phyloP scores from a whole-genome alignment of 2,113 vertebrate genomes.

The Syngnathus floridae region DNA sequence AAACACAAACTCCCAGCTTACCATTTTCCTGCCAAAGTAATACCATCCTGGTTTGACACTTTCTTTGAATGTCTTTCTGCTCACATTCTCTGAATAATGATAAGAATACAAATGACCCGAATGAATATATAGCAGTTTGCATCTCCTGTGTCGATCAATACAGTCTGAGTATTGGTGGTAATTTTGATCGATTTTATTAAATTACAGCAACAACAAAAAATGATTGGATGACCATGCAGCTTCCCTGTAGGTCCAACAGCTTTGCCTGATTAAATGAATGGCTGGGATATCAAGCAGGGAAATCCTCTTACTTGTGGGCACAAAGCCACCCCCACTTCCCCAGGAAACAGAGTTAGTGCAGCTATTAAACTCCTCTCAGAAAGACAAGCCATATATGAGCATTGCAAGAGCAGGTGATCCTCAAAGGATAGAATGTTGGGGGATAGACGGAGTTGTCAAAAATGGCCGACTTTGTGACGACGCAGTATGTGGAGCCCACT shows the following conservation, averaged over 20 bases:
- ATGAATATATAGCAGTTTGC: too few relatives aligned
- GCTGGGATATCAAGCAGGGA: constrained; percentile 31
- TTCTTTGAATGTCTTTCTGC: constrained; percentile 81
- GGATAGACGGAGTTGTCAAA: background rate
- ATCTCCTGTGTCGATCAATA: background rate
- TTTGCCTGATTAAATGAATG: constrained; percentile 35
- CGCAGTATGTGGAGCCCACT: constrained; percentile 15
- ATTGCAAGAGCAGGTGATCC: constrained; percentile 17
- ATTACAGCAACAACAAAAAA: constrained; percentile 4
- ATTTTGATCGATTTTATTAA: background rate
- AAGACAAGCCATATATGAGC: constrained; percentile 10
- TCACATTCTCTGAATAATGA: constrained; percentile 74
- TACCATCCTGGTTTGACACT: constrained; percentile 88
- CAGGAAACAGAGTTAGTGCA: constrained; percentile 9
- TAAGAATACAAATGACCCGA: background rate
- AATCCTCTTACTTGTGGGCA: constrained; percentile 47
- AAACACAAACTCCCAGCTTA: constrained; percentile 43
- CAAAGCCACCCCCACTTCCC: constrained; percentile 31
- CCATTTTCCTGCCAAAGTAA: constrained; percentile 97
- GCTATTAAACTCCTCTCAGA: background rate
- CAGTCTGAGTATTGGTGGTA: background rate
- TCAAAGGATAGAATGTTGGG: constrained; percentile 29
- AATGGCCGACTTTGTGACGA: background rate
- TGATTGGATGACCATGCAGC: background rate
- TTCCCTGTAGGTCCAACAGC: constrained; percentile 2